Base-by-base conservation (phyloP, 2,797 vertebrate species). In the Chloroceryle inda region DNA sequence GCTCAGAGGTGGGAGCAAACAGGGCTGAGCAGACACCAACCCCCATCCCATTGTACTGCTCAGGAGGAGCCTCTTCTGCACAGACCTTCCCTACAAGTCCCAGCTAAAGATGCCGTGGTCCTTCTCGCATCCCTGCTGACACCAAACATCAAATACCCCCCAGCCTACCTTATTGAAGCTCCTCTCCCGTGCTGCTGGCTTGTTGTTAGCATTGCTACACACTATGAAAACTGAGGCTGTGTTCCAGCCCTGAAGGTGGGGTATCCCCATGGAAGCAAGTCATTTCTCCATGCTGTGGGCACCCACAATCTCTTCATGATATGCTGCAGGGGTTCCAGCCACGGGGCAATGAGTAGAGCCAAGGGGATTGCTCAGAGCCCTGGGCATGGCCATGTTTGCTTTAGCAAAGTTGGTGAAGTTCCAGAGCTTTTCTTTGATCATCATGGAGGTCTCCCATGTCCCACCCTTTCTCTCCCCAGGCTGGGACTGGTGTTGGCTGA, bases 261-360 rank as follows among this genome's bases (percentile, higher is more conserved):
- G 21, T 68, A 22, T 40, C 11, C 45, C 35, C 0, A 1, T n/a
- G 16, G n/a, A 38, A 49, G 31, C 24, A 29, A 29, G 20, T 29
- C 0, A 21, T 64, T 61, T 74, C 62, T 61, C 77, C 4, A 14
- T 42, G 37, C 44, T 64, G 8, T 17, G 26, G 66, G 44, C 53
- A 31, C 38, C 13, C 7, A 45, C 31, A n/a, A 42, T 23, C 4
- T 0, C n/a, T 76, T 67, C 2, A 1, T 38, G 52, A 31, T 16
- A 59, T 63, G 47, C 40, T 73, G 49, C 7, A 22, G 26, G 44
- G 27, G 11, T 19, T 81, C 23, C 29, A 82, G 47, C 52, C 6
- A 1, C 1, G 1, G 29, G 31, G n/a, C 29, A 37, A 13, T 0
- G 1, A 17, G 55, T 33, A 68, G 59, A 71, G 14, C 9, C 11